These are phyloP conservation scores for Spondyliosoma cantharus DNA, from an alignment of 2,797 vertebrate genomes.

Conservation along the genomic window DNA sequence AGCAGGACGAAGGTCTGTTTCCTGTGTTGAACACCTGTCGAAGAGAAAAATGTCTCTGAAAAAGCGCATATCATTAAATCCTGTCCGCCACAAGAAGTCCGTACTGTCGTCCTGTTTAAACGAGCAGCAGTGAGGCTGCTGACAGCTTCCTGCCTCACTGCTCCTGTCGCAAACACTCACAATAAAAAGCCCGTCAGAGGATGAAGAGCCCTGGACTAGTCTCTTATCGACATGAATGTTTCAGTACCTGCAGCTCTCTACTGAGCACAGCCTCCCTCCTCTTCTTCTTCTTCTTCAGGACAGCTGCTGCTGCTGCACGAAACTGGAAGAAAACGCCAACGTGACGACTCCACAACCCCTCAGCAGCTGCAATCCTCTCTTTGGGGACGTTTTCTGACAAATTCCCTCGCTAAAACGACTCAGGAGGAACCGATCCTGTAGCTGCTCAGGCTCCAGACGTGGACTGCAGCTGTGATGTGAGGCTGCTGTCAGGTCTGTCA, in stretches of 20 bases:
- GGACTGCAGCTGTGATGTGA: neutral
- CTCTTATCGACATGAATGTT: slow-evolving; percentile 35
- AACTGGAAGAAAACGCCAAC: neutral
- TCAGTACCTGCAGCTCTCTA: slow-evolving; percentile 53
- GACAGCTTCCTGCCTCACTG: neutral
- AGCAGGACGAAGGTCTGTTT: slow-evolving; percentile 3
- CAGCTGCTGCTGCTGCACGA: neutral
- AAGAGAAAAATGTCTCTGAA: neutral
- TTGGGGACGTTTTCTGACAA: too few relatives aligned
- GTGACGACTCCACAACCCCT: neutral
- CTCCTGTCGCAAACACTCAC: slow-evolving; percentile 13
- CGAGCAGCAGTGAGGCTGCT: neutral
- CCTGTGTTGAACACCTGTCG: slow-evolving; percentile 28
- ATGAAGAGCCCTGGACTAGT: neutral
- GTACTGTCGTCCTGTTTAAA: neutral
- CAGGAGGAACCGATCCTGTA: neutral
- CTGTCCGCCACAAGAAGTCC: too few relatives aligned
- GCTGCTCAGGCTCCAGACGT: rapidly evolving
- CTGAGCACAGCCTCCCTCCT: neutral
- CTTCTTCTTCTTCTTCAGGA: slow-evolving; percentile 1
- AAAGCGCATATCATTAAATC: neutral
- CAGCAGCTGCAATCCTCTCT: neutral
- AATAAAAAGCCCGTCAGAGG: neutral
- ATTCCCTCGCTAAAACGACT: too few relatives aligned
- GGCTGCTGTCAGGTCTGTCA: neutral